Evolutionary conservation across 1,140 invertebrate genomes (phyloP).

Genomic region (Xylocopa sonorina): DNA sequence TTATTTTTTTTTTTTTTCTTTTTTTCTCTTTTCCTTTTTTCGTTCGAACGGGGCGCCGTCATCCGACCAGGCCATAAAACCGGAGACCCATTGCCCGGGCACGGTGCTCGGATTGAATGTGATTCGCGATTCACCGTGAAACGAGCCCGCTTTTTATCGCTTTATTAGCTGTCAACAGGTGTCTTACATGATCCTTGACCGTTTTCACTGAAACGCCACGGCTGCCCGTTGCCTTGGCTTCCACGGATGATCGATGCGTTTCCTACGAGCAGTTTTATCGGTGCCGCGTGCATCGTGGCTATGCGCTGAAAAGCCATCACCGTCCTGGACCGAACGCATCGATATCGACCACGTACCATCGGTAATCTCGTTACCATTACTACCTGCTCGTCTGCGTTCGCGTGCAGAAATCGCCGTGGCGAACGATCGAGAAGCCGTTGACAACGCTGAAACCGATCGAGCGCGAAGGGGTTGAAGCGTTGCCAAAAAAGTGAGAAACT

Average conservation of each 20-base stretch:
- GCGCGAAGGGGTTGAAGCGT: no score
- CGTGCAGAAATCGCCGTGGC: no score
- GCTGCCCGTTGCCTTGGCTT: neutral
- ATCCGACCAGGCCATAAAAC: neutral
- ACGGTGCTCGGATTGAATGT: neutral
- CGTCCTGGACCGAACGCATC: no score
- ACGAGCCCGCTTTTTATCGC: neutral
- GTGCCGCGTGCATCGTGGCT: neutral
- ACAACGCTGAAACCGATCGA: no score
- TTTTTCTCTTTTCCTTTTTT: no score
- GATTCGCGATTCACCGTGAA: neutral
- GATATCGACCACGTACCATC: no score
- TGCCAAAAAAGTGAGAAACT: no score
- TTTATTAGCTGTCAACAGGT: conserved; percentile 23
- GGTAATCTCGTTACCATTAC: no score
- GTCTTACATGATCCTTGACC: conserved; percentile 13
- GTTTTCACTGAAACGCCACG: neutral
- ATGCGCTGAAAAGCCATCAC: no score
- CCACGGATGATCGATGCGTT: conserved; percentile 29
- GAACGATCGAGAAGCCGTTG: no score
- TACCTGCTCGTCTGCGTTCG: no score
- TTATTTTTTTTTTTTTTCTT: conserved; percentile 7
- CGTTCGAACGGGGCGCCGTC: neutral
- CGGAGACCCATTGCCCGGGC: no score
- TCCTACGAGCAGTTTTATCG: neutral